A percentile compares a stretch with the other conserved stretches of the same genome.
phyloP scores from a whole-genome alignment of 2,888 invertebrate species.

The Diarsia rubi region DNA sequence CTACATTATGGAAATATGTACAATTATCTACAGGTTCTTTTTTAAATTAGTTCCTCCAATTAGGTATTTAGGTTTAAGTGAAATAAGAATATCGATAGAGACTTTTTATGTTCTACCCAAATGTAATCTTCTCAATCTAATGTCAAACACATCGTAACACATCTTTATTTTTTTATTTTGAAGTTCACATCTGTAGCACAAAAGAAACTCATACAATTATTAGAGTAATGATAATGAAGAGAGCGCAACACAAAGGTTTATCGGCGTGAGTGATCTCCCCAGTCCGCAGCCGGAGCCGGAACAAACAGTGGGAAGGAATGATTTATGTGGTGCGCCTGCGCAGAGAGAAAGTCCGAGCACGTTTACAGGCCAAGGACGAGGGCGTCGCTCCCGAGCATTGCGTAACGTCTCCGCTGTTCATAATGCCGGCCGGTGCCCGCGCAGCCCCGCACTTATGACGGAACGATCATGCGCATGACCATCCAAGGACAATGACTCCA shows the following conservation, averaged over 20 bases:
- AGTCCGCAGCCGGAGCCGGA: slow-evolving; percentile 53
- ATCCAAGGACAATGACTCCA: slow-evolving; percentile 85
- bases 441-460: slow-evolving; percentile 71
- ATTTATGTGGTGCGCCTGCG: slow-evolving; percentile 71
- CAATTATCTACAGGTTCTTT: slow-evolving; percentile 46
- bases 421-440: slow-evolving; percentile 54
- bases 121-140: neutral
- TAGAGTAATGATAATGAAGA: slow-evolving; percentile 55
- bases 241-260: slow-evolving; percentile 63
- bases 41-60: slow-evolving; percentile 9
- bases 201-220: slow-evolving; percentile 55
- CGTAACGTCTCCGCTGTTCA: slow-evolving; percentile 67
- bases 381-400: slow-evolving; percentile 82
- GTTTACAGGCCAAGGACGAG: slow-evolving; percentile 87
- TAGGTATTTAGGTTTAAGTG: slow-evolving; percentile 7
- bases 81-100: neutral
- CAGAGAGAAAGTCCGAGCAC: slow-evolving; percentile 82
- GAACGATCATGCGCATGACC: slow-evolving; percentile 81
- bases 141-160: neutral
- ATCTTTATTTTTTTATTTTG: neutral
- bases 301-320: slow-evolving; percentile 69
- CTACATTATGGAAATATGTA: slow-evolving; percentile 63
- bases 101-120: neutral
- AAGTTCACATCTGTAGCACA: slow-evolving; percentile 23
- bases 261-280: slow-evolving; percentile 71